These are phyloP conservation scores for Scortum barcoo DNA, from an alignment of 2,113 vertebrate genomes.

Conservation along the genomic window DNA sequence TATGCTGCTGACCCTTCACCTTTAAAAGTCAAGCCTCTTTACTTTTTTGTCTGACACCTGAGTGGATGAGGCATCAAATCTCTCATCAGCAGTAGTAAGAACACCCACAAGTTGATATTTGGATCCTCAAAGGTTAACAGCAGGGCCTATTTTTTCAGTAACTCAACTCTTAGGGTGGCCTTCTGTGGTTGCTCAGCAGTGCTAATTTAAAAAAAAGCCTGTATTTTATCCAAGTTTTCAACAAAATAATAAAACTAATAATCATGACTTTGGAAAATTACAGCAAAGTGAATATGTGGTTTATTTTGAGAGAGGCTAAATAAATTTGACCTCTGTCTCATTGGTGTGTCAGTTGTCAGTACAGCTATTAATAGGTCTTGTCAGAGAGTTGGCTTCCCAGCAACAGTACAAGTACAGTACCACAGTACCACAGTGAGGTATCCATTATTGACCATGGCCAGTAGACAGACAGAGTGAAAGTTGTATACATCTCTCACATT, in stretches of 20 bases:
- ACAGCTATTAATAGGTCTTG: constrained; percentile 72
- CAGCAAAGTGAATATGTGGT: constrained; percentile 1
- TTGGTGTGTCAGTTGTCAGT: constrained; percentile 64
- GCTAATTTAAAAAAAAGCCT: not conserved
- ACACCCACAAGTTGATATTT: constrained; percentile 42
- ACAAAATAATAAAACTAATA: not conserved
- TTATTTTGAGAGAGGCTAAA: constrained; percentile 34
- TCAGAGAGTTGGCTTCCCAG: constrained; percentile 33
- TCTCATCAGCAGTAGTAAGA: constrained; percentile 18
- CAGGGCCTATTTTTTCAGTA: not conserved
- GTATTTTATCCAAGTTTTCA: not conserved
- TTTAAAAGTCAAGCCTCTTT: constrained; percentile 80
- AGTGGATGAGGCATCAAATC: constrained; percentile 18
- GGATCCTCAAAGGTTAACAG: constrained; percentile 57
- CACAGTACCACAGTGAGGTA: not conserved
- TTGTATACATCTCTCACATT: not conserved
- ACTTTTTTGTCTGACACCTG: constrained; percentile 61
- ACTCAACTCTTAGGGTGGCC: not conserved
- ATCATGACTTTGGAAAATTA: not conserved
- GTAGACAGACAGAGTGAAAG: not conserved
- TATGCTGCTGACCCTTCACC: constrained; percentile 70
- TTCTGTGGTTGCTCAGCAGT: not conserved
- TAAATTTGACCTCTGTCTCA: constrained; percentile 65
- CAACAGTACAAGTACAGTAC: constrained; percentile 37
- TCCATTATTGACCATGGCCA: constrained; percentile 5